A percentile compares a stretch with the other conserved stretches of the same genome.
phyloP scores from a whole-genome alignment of 2,888 invertebrate species.

The Zhuqinia jingwanae region DNA sequence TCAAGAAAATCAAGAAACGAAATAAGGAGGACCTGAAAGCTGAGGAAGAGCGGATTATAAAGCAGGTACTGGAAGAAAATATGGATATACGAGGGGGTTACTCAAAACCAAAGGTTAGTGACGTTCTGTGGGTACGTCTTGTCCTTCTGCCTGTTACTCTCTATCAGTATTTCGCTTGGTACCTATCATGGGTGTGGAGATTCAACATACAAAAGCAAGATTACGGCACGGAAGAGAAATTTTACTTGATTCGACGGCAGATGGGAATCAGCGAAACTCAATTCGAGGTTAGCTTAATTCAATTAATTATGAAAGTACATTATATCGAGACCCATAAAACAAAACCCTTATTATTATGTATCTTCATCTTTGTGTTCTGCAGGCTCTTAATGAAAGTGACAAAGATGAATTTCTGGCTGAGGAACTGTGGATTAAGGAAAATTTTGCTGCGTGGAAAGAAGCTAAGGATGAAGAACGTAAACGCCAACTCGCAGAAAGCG shows the following conservation, averaged over 20 bases:
- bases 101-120: slow-evolving; percentile 89
- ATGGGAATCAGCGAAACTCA: slow-evolving; percentile 84
- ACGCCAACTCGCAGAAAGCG: slow-evolving; percentile 91
- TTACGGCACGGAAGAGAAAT: slow-evolving; percentile 91
- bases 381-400: slow-evolving; percentile 87
- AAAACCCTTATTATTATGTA: too few relatives aligned
- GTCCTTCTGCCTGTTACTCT: slow-evolving; percentile 89
- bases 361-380: slow-evolving; percentile 80
- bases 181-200: slow-evolving; percentile 90
- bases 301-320: background rate
- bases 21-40: slow-evolving; percentile 86
- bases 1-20: slow-evolving; percentile 81
- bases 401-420: slow-evolving; percentile 87
- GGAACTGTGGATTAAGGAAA: slow-evolving; percentile 91
- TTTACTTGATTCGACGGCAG: slow-evolving; percentile 90
- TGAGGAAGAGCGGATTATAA: slow-evolving; percentile 90
- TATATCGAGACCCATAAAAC: background rate
- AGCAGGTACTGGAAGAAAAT: slow-evolving; percentile 92
- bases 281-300: slow-evolving; percentile 81
- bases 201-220: slow-evolving; percentile 88
- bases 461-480: slow-evolving; percentile 92
- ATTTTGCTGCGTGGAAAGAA: slow-evolving; percentile 89
- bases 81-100: slow-evolving; percentile 97
- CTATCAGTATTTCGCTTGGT: slow-evolving; percentile 88
- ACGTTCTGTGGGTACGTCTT: slow-evolving; percentile 92